Percentiles rank a stretch among this genome's conserved stretches.
Conservation (phyloP, 2,797 vertebrate species). For the Petrocephalus schoutedeni region DNA sequence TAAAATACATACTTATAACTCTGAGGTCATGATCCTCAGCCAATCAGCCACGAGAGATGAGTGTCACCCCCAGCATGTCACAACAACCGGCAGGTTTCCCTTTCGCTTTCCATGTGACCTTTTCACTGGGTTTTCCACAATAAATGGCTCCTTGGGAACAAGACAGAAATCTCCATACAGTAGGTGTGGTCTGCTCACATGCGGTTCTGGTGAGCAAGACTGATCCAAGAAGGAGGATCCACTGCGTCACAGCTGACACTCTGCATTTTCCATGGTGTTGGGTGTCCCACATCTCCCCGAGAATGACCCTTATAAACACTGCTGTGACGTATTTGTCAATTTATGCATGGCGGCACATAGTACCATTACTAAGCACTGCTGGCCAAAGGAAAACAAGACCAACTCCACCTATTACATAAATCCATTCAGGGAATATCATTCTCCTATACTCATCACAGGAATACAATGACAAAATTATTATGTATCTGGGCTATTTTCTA, state of each 20-base stretch:
- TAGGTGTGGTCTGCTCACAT: background rate
- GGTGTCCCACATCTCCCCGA: background rate
- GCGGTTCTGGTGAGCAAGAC: background rate
- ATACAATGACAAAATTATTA: background rate
- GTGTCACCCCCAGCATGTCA: background rate
- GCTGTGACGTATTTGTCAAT: background rate
- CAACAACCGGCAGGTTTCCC: background rate
- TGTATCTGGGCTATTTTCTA: background rate
- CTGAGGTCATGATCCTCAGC: background rate
- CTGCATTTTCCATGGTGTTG: background rate
- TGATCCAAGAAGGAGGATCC: background rate
- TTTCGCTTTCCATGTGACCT: background rate
- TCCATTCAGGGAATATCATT: background rate
- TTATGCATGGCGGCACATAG: background rate
- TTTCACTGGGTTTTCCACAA: background rate
- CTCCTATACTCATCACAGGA: background rate
- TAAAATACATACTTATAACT: background rate
- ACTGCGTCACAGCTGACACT: background rate
- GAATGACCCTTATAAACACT: slow-evolving; percentile 1
- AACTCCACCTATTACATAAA: background rate
- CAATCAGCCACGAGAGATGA: background rate
- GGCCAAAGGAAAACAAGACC: background rate
- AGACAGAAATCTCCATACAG: background rate
- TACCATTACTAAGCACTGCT: background rate
- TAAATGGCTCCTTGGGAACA: background rate